phyloP scores from a whole-genome alignment of 2,797 vertebrate species.

The Graptemys geographica region DNA sequence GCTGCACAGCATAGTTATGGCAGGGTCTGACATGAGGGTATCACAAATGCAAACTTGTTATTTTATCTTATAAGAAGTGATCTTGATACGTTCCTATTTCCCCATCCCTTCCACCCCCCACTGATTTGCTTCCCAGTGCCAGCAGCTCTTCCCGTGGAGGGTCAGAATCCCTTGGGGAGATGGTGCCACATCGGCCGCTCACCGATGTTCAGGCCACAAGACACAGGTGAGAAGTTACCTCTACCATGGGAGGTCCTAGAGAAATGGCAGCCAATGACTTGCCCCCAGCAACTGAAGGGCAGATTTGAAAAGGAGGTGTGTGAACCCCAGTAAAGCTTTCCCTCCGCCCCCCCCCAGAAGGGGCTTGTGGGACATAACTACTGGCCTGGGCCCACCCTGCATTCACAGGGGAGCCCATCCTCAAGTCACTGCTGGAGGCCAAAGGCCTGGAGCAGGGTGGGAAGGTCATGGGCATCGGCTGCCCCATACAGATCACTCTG shows the following conservation, averaged over 20 bases:
- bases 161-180: not conserved
- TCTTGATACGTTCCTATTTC: not conserved
- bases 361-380: slow-evolving; percentile 59
- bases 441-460: slow-evolving; percentile 90
- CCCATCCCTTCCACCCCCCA: not conserved
- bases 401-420: slow-evolving; percentile 78
- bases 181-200: fast-evolving
- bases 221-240: not conserved
- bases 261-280: slow-evolving; percentile 3
- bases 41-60: not conserved
- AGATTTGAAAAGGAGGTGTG: not conserved
- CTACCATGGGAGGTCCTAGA: not conserved
- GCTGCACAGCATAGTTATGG: not conserved
- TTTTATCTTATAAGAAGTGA: not conserved
- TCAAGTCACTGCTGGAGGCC: slow-evolving; percentile 90
- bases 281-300: slow-evolving; percentile 32
- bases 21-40: not conserved
- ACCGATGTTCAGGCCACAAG: slow-evolving; percentile 19
- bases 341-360: slow-evolving; percentile 42
- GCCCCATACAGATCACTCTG: slow-evolving; percentile 94
- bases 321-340: slow-evolving; percentile 44
- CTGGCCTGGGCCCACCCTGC: slow-evolving; percentile 57
- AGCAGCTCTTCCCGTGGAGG: not conserved
- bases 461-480: slow-evolving; percentile 91
- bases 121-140: not conserved